Conservation (phyloP, 2,113 vertebrate species). For the Ceyx melanurus region DNA sequence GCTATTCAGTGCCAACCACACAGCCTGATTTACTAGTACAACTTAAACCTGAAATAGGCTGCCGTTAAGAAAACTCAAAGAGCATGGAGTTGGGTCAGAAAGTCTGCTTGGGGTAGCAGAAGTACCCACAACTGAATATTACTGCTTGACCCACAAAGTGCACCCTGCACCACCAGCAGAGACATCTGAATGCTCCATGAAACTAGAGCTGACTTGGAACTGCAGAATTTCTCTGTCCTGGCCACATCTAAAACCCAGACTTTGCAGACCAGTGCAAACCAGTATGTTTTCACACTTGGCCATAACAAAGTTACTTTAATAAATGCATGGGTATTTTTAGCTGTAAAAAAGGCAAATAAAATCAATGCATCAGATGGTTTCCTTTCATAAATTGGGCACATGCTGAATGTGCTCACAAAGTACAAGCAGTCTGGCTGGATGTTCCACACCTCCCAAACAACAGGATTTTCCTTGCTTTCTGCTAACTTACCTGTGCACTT, state of each 20-base stretch:
- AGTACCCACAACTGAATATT: background rate
- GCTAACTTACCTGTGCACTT: background rate
- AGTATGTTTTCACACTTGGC: background rate
- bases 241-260: background rate
- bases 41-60: background rate
- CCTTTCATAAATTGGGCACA: background rate
- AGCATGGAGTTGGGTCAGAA: background rate
- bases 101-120: background rate
- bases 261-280: background rate
- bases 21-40: background rate
- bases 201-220: background rate
- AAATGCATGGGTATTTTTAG: background rate
- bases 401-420: background rate
- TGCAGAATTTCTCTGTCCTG: background rate
- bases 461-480: background rate
- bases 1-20: background rate
- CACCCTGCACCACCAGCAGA: background rate
- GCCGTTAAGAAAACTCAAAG: background rate
- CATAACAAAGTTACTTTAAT: background rate
- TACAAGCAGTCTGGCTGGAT: background rate
- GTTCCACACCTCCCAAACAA: background rate
- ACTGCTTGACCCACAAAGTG: background rate
- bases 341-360: background rate
- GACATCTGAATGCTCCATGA: background rate
- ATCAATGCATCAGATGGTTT: background rate